These are phyloP conservation scores for Catocala nupta DNA, from an alignment of 2,888 invertebrate genomes.

Conservation along the genomic window DNA sequence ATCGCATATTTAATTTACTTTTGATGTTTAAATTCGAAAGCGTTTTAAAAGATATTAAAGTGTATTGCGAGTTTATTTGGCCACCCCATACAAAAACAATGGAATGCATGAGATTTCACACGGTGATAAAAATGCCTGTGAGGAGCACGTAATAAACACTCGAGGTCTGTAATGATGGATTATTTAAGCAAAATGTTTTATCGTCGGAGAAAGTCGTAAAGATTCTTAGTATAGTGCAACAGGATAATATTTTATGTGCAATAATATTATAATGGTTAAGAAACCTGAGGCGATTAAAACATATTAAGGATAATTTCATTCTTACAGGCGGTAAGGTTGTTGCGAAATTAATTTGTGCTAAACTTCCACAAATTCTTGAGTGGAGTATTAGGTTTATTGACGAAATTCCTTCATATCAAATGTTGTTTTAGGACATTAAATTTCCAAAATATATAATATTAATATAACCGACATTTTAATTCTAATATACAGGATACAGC, in stretches of 20 bases:
- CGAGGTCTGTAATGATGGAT: slow-evolving; percentile 35
- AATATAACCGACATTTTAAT: no score
- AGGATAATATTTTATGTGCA: slow-evolving; percentile 17
- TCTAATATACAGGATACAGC: no score
- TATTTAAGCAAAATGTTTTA: slow-evolving; percentile 39
- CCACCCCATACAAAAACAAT: slow-evolving; percentile 56
- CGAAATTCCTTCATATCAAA: no score
- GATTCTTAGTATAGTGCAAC: slow-evolving; percentile 16
- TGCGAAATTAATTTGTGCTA: no score
- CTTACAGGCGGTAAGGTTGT: no score
- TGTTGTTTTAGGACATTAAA: no score
- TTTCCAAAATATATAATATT: no score
- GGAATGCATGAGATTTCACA: slow-evolving; percentile 59
- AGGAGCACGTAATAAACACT: slow-evolving; percentile 50
- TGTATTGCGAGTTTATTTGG: slow-evolving; percentile 34
- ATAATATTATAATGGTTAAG: slow-evolving; percentile 17
- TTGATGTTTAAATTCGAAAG: slow-evolving; percentile 1
- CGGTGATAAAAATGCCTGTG: slow-evolving; percentile 59
- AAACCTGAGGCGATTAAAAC: not conserved
- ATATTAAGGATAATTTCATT: no score
- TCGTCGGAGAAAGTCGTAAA: slow-evolving; percentile 24
- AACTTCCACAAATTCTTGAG: no score
- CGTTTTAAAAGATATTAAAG: slow-evolving; percentile 7
- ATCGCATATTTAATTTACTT: not conserved
- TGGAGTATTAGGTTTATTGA: no score